phyloP scores from a whole-genome alignment of 2,113 vertebrate genomes.

The Pelecanoides urinatrix region DNA sequence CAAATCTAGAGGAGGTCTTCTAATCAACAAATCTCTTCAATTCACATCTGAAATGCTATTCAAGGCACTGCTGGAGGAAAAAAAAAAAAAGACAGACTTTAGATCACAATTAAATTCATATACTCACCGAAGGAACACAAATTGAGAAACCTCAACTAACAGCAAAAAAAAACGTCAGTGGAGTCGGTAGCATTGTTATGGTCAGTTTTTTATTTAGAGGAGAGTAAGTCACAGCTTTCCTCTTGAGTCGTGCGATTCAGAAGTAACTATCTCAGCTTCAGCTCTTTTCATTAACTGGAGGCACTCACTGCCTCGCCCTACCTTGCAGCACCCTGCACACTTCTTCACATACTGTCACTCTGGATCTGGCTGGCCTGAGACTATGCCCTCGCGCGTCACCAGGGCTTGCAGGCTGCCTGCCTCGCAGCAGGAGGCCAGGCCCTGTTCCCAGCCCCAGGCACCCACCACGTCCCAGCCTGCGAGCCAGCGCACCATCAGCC shows the following conservation, averaged over 20 bases:
- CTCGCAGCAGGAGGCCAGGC: background rate
- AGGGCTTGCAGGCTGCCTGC: background rate
- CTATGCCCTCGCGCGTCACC: background rate
- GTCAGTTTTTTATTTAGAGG: background rate
- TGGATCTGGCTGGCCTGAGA: no score
- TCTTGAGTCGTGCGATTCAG: accelerated
- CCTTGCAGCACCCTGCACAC: background rate
- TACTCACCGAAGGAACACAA: background rate
- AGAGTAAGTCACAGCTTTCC: background rate
- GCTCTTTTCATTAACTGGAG: background rate
- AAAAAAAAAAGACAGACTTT: background rate
- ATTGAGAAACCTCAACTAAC: background rate
- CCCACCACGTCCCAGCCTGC: background rate
- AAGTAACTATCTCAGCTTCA: background rate
- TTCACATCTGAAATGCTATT: background rate
- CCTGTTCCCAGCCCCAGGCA: background rate
- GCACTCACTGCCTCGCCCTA: accelerated
- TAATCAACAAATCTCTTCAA: background rate
- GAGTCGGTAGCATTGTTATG: background rate
- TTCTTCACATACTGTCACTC: accelerated
- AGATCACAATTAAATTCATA: background rate
- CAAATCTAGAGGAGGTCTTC: background rate
- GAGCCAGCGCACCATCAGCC: accelerated
- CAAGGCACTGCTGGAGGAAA: background rate
- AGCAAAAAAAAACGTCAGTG: background rate